Base-by-base conservation (phyloP, 2,113 vertebrate genomes). In the Neogale vison region DNA sequence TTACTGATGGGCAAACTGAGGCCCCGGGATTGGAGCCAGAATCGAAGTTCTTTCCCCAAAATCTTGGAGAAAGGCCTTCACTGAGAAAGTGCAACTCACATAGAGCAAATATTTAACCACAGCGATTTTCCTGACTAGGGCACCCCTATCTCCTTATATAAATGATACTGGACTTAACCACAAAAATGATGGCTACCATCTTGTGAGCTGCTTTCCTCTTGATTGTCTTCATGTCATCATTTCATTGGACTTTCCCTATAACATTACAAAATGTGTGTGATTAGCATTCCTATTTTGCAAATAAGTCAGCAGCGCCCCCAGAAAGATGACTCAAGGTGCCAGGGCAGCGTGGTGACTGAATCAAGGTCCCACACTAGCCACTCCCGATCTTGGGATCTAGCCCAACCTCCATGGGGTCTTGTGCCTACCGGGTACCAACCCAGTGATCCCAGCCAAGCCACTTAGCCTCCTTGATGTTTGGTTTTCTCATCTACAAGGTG, bases 351-450 rank as follows among this genome's bases (percentile, higher is more conserved):
- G 8, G 21, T 1, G 21, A 1, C 52, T 12, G 6, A 18, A 9
- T 42, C 4, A 21, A 29, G 42, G 42, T 34, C 6, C 20, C 7
- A 4, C 0, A 12, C 11, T 20, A 1, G 21, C 65, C 7, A 3
- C 20, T 72, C n/a, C 15, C 15, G 20, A n/a, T 81, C 71, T 36
- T 21, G 17, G 7, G 9, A 21, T 74, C 88, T 34, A 24, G 34
- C 18, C 31, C 14, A 18, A 24, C 29, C 45, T 93, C 71, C 1
- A 8, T 7, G 26, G 11, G 61, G 36, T 52, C 14, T 15, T 55
- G 34, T 24, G 50, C 4, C 3, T 20, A 59, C 82, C 14, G n/a
- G 61, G 11, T 45, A 31, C 14, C 4, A 6, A 29, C 14, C 20
- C 5, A 34, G 5, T 29, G 63, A 81, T 29, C 69, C 34, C n/a